A percentile compares a stretch with the other conserved stretches of the same genome.
Evolutionary conservation across 2,888 invertebrate genomes (phyloP).

Genomic region (Rutpela maculata): DNA sequence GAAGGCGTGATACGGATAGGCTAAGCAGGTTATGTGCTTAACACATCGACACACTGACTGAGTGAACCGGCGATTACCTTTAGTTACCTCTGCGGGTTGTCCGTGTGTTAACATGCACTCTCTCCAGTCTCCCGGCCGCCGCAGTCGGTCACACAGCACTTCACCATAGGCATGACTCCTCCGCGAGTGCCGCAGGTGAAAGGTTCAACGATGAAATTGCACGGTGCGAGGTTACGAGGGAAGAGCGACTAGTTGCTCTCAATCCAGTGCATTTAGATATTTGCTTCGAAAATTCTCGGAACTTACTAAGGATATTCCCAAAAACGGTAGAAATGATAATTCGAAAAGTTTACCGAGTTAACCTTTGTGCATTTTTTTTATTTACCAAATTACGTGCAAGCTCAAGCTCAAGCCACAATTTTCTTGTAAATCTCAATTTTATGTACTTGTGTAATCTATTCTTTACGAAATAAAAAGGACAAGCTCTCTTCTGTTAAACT

Average conservation of each 20-base stretch:
- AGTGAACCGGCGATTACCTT: constrained; percentile 40
- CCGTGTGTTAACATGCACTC: constrained; percentile 21
- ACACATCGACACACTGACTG: constrained; percentile 71
- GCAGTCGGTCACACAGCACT: constrained; percentile 47
- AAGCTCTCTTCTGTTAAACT: too few species aligned
- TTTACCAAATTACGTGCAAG: too few species aligned
- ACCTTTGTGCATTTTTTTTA: too few species aligned
- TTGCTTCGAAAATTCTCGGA: too few species aligned
- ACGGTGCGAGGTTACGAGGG: constrained; percentile 11
- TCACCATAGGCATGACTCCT: constrained; percentile 50
- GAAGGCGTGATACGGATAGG: constrained; percentile 46
- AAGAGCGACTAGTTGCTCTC: not conserved
- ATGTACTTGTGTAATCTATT: too few species aligned
- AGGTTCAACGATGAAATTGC: constrained; percentile 19
- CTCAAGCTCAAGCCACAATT: too few species aligned
- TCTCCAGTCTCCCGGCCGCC: constrained; percentile 23
- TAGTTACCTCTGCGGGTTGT: constrained; percentile 26
- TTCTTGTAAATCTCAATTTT: too few species aligned
- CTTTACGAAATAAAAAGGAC: too few species aligned
- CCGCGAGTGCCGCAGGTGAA: constrained; percentile 38
- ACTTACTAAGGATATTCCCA: too few species aligned
- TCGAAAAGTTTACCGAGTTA: too few species aligned
- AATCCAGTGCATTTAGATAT: too few species aligned
- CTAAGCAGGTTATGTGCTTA: constrained; percentile 61
- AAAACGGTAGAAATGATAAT: too few species aligned